Base-by-base conservation (phyloP, 2,888 invertebrate species). In the Myopa tessellatipennis region DNA sequence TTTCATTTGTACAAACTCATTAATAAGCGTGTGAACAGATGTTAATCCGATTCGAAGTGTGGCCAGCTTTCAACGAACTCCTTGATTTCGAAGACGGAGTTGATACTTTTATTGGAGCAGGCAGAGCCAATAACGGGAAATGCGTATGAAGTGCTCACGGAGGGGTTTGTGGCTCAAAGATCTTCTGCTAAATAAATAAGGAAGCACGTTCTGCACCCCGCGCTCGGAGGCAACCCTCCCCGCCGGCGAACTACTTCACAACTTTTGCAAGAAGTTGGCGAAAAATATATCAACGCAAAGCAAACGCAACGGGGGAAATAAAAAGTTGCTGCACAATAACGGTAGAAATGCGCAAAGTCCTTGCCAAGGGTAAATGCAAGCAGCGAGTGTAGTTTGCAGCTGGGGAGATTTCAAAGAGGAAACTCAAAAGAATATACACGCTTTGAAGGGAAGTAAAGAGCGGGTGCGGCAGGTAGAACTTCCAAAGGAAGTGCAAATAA, bases 311-410 rank as follows among this genome's bases (percentile, higher is more conserved):
- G 84, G 83, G 84, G 83, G 83, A 78, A 83, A 85, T 82, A 84
- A 85, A 45, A 86, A 85, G 82, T 86, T 86, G 73, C 40, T 61
- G 60, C 65, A 70, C 58, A 68, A 68, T 63, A 77, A 60, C 63
- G 55, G 75, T 34, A 71, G 68, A 68, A 61, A 76, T 61, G 61
- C 61, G 70, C 82, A 83, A 85, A 86, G 85, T 85, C 85, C 85
- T 87, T 85, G 85, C 86, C 85, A 85, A 87, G 85, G 85, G 85
- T 85, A 87, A 85, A 86, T 86, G 85, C 86, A 45, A 86, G 86
- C 5, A n/a, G 55, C 55, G 45, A 86, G 50, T 68, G 69, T 55
- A 75, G 60, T 61, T 82, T 80, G 81, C 79, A 83, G 80, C 84
- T 79, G 82, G 82, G 76, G 76, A 55, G 26, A 72, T 68, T 65